Percentiles rank a stretch among this genome's conserved stretches.
Evolutionary conservation across 2,888 invertebrate species (phyloP).

Genomic region (Pandemis corylana): DNA sequence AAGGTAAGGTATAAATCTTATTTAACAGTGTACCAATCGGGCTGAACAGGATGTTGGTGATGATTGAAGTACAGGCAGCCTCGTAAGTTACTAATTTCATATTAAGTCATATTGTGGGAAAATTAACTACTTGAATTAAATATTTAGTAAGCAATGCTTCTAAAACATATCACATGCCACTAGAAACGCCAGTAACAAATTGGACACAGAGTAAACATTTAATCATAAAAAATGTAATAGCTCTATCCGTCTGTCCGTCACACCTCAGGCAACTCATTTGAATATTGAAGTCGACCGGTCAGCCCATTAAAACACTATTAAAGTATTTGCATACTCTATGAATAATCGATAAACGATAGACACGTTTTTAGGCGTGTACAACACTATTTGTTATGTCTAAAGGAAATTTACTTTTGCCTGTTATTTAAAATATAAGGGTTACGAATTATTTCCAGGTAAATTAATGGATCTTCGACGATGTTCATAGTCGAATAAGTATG

Average conservation of each 20-base stretch:
- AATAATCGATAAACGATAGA: constrained; percentile 63
- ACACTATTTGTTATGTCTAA: constrained; percentile 52
- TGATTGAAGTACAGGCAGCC: too few species aligned
- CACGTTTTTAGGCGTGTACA: constrained; percentile 55
- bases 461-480: too few species aligned
- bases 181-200: not conserved
- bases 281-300: constrained; percentile 69
- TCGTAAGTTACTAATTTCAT: too few species aligned
- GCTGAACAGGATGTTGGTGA: too few species aligned
- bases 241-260: constrained; percentile 39
- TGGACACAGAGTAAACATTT: constrained; percentile 30
- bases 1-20: too few species aligned
- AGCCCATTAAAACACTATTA: constrained; percentile 78
- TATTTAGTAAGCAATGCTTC: too few species aligned
- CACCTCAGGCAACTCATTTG: constrained; percentile 45
- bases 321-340: constrained; percentile 76
- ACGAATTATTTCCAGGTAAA: too few species aligned
- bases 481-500: too few species aligned
- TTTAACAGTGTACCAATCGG: too few species aligned
- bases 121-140: too few species aligned
- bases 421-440: too few species aligned
- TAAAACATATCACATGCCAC: not conserved
- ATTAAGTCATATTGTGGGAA: too few species aligned
- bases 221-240: constrained; percentile 22
- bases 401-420: not conserved